A percentile compares a stretch with the other conserved stretches of the same genome.
phyloP scores from a whole-genome alignment of 2,797 vertebrate genomes.

The Spea hammondii region DNA sequence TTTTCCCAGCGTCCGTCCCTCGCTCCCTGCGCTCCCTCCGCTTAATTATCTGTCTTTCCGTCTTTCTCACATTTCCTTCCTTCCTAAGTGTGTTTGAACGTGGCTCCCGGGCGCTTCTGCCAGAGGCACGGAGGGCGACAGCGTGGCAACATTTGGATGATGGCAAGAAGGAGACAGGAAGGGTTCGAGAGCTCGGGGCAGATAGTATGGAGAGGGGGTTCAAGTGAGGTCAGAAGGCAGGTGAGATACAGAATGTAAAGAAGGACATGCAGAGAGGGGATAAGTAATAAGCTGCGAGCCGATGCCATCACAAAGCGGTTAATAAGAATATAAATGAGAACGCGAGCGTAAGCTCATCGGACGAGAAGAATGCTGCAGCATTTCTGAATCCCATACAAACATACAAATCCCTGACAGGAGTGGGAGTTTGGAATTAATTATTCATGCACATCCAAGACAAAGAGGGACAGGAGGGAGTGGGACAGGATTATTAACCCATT shows the following conservation, averaged over 20 bases:
- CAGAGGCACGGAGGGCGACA: not conserved
- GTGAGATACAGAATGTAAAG: too few relatives aligned
- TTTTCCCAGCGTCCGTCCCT: not conserved
- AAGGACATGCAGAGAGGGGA: too few relatives aligned
- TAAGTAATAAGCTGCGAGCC: too few relatives aligned
- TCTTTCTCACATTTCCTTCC: constrained; percentile 48
- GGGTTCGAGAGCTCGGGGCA: too few relatives aligned
- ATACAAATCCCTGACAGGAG: constrained; percentile 31
- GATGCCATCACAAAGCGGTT: too few relatives aligned
- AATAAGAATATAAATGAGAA: too few relatives aligned
- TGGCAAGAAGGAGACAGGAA: not conserved
- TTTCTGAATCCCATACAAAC: constrained; percentile 30
- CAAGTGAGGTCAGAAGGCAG: too few relatives aligned
- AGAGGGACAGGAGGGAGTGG: constrained; percentile 25
- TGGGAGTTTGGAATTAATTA: constrained; percentile 46
- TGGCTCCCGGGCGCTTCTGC: not conserved
- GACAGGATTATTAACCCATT: constrained; percentile 36
- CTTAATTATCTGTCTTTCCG: constrained; percentile 37
- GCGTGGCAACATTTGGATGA: not conserved
- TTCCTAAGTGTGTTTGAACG: constrained; percentile 44
- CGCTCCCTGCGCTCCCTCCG: not conserved
- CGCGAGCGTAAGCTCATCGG: not conserved
- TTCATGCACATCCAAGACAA: constrained; percentile 46
- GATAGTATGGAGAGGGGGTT: too few relatives aligned
- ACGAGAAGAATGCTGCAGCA: not conserved